Conservation (phyloP, 2,888 invertebrate species). For the Ischnura elegans region DNA sequence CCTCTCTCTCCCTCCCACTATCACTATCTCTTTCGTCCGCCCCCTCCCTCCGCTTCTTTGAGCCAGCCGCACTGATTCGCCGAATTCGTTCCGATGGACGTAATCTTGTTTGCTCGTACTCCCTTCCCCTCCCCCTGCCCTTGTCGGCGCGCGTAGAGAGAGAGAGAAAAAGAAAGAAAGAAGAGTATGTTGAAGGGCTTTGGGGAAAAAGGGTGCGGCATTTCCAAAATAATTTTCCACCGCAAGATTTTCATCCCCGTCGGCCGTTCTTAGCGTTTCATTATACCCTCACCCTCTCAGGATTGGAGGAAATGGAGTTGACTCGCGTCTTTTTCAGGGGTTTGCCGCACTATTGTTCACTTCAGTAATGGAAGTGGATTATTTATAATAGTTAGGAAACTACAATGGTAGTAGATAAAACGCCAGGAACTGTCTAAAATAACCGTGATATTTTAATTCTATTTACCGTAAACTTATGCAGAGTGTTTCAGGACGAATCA, state of each 20-base stretch:
- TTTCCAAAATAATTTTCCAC: not conserved
- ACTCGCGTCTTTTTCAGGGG: not conserved
- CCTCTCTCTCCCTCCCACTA: not conserved
- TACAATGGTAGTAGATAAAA: no score
- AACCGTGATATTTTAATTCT: no score
- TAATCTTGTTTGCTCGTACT: constrained; percentile 1
- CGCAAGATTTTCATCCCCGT: constrained; percentile 16
- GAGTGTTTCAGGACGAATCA: no score
- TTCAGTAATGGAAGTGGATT: no score
- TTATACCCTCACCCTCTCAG: not conserved
- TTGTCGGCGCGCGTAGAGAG: not conserved
- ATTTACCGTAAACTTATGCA: no score
- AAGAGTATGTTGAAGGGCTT: not conserved
- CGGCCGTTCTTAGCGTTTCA: constrained; percentile 8
- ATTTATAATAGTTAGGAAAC: no score
- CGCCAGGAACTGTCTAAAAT: no score
- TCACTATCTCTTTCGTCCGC: not conserved
- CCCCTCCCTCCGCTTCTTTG: not conserved
- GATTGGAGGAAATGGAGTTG: not conserved
- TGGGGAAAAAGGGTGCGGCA: not conserved
- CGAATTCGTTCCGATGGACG: constrained; percentile 2
- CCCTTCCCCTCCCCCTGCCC: not conserved
- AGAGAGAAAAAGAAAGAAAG: no score
- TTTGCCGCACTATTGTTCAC: no score
- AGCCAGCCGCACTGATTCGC: not conserved